Conservation (phyloP, 2,888 invertebrate species). For the Exocentrus adspersus region DNA sequence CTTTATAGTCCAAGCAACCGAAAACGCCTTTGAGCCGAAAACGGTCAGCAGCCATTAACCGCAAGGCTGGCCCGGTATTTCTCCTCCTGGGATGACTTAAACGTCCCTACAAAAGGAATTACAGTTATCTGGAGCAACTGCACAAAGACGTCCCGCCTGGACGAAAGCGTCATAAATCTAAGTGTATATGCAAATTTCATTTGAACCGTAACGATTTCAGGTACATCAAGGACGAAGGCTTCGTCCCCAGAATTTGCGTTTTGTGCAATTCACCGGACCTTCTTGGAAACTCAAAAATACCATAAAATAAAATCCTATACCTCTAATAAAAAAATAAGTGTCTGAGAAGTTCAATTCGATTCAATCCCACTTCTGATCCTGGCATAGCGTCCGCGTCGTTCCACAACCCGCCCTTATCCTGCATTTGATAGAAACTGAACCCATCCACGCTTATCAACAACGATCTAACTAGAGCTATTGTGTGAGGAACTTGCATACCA, state of each 20-base stretch:
- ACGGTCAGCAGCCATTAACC: not conserved
- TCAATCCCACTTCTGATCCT: not conserved
- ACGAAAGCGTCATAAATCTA: conserved; percentile 29
- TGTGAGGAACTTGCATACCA: conserved; percentile 64
- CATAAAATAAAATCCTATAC: conserved; percentile 23
- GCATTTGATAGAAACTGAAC: conserved; percentile 42
- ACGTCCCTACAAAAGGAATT: conserved; percentile 31
- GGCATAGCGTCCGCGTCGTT: not conserved
- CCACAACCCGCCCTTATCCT: conserved; percentile 30
- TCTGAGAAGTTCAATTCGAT: too few species aligned
- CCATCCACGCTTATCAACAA: conserved; percentile 44
- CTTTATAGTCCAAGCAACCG: too few species aligned
- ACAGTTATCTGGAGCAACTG: conserved; percentile 39
- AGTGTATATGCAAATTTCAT: conserved; percentile 36
- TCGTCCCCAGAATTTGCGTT: conserved; percentile 38
- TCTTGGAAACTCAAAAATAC: conserved; percentile 25
- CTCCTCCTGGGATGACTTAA: conserved; percentile 12
- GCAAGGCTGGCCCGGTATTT: conserved; percentile 20
- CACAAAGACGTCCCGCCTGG: conserved; percentile 25
- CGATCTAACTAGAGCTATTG: conserved; percentile 48
- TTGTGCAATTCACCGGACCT: conserved; percentile 36
- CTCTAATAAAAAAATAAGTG: conserved; percentile 17
- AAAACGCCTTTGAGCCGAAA: too few species aligned
- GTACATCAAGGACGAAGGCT: conserved; percentile 21
- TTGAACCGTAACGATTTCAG: conserved; percentile 25